A percentile compares a stretch with the other conserved stretches of the same genome.
Evolutionary conservation across 2,113 vertebrate species (phyloP).

Genomic region (Psittacula cyanocephala): DNA sequence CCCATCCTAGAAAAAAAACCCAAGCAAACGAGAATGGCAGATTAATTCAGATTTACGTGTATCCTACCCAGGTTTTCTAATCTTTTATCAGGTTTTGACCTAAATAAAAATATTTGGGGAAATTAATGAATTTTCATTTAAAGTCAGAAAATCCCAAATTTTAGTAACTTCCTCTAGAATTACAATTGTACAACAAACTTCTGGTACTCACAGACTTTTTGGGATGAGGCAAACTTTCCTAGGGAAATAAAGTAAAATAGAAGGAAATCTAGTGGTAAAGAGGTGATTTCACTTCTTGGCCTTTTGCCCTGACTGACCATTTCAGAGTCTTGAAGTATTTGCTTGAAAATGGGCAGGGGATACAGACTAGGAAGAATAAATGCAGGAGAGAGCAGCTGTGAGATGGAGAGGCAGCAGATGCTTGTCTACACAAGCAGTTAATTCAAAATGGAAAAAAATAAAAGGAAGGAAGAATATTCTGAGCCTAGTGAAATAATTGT

Average conservation of each 20-base stretch:
- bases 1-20: not conserved
- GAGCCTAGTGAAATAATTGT: conserved; percentile 39
- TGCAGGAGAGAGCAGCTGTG: conserved; percentile 50
- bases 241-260: conserved; percentile 63
- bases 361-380: conserved; percentile 19
- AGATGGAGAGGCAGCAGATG: conserved; percentile 49
- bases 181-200: not conserved
- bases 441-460: conserved; percentile 45
- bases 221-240: conserved; percentile 47
- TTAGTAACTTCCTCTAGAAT: not conserved
- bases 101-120: not conserved
- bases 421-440: conserved; percentile 32
- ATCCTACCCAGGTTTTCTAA: not conserved
- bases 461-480: conserved; percentile 52
- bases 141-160: not conserved
- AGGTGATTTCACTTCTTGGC: conserved; percentile 62
- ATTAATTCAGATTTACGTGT: not conserved
- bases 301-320: conserved; percentile 46
- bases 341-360: not conserved
- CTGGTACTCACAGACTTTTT: not conserved
- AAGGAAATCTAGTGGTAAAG: conserved; percentile 52
- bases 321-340: conserved; percentile 8
- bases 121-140: not conserved
- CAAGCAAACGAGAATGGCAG: not conserved
- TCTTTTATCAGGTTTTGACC: not conserved